Percentiles rank a stretch among this genome's conserved stretches.
Evolutionary conservation across 2,113 vertebrate genomes (phyloP).

Genomic region (Sialia sialis): DNA sequence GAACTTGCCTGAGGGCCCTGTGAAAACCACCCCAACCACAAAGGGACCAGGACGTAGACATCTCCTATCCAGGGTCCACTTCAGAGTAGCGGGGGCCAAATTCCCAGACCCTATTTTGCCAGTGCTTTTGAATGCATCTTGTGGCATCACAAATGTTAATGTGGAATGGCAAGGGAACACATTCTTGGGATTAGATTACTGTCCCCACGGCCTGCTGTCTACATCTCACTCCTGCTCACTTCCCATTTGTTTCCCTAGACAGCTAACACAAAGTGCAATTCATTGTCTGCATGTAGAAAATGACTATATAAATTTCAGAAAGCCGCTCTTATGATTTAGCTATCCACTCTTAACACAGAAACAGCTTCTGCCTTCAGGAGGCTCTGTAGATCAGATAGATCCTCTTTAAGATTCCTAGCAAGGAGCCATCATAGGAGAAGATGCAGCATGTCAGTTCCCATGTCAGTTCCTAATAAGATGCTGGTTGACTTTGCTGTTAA

Average conservation of each 20-base stretch:
- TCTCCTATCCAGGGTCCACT: not conserved
- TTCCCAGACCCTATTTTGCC: not conserved
- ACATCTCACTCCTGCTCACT: not conserved
- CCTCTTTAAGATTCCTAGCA: not conserved
- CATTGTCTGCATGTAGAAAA: not conserved
- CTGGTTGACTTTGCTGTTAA: not conserved
- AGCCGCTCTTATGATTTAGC: not conserved
- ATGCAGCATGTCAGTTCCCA: not conserved
- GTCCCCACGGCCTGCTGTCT: not conserved
- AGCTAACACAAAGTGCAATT: not conserved
- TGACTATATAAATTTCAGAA: not conserved
- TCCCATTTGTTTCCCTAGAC: not conserved
- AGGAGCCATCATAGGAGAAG: not conserved
- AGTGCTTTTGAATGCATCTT: rapidly evolving
- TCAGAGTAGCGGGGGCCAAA: not conserved
- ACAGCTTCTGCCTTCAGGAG: not conserved
- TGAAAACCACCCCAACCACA: not conserved
- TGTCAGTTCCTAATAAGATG: not conserved
- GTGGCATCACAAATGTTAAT: not conserved
- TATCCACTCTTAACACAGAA: not conserved
- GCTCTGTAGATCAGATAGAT: not conserved
- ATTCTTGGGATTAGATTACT: not conserved
- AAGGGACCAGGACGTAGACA: not conserved
- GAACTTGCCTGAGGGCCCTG: not conserved
- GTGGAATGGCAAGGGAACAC: not conserved